Evolutionary conservation across 2,888 invertebrate genomes (phyloP).

Genomic region (Ashinkailepas kermadecensis): DNA sequence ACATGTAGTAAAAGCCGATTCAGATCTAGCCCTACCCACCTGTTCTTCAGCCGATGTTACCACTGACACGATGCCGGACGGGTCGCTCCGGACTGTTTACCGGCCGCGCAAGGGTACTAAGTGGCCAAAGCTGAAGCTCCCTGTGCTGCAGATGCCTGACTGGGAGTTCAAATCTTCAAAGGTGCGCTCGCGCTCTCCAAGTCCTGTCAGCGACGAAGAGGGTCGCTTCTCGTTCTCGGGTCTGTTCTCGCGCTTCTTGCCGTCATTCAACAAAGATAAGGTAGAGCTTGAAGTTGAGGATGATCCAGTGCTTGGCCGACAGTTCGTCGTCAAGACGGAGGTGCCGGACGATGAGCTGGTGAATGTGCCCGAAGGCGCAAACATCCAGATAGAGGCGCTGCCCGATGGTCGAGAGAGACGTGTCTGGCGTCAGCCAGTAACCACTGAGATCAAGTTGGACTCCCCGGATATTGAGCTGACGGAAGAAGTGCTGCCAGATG

Average conservation of each 20-base stretch:
- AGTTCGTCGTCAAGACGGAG: slow-evolving; percentile 12
- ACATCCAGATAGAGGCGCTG: not conserved
- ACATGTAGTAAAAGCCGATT: not conserved
- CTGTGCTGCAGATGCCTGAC: not conserved
- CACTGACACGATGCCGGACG: not conserved
- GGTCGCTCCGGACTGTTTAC: not conserved
- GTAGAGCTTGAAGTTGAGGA: slow-evolving; percentile 2
- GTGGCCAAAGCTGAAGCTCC: slow-evolving; percentile 12
- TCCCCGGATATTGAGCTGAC: slow-evolving; percentile 26
- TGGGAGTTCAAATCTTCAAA: slow-evolving; percentile 15
- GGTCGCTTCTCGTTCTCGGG: slow-evolving; percentile 5
- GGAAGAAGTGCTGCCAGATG: slow-evolving; percentile 20
- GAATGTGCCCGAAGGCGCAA: not conserved
- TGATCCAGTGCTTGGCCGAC: not conserved
- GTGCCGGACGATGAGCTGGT: slow-evolving; percentile 1
- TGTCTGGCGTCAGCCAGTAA: slow-evolving; percentile 14
- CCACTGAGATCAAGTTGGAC: slow-evolving; percentile 9
- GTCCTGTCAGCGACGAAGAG: not conserved
- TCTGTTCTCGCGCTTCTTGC: slow-evolving; percentile 3
- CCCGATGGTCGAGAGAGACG: not conserved
- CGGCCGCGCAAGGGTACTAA: not conserved
- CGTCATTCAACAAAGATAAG: slow-evolving; percentile 6
- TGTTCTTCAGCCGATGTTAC: too few species aligned
- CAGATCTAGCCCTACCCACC: not conserved
- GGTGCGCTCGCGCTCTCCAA: not conserved